Percentiles rank a stretch among this genome's conserved stretches.
These are phyloP conservation scores for Sternarchorhynchus goeldii DNA, from an alignment of 2,797 vertebrate genomes.

Conservation along the genomic window DNA sequence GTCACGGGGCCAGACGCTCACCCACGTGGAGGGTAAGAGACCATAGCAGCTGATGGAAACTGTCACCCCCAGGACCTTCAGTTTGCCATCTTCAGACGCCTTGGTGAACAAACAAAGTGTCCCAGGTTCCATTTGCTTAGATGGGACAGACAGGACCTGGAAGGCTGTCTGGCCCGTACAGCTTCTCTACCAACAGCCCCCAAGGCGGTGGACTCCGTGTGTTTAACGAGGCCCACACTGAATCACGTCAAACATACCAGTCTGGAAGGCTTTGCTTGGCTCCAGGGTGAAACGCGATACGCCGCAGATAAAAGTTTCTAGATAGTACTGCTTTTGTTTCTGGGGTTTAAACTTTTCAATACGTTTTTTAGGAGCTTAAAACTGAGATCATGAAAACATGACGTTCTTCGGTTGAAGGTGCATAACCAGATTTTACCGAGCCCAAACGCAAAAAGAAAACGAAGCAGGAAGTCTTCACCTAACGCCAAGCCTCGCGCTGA, in stretches of 20 bases:
- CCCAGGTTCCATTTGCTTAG: constrained; percentile 45
- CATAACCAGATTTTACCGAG: constrained; percentile 10
- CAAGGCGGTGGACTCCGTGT: background rate
- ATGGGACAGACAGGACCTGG: constrained; percentile 35
- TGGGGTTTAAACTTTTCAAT: constrained; percentile 19
- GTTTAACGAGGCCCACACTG: constrained; percentile 31
- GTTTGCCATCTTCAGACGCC: constrained; percentile 43
- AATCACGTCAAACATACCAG: constrained; percentile 35
- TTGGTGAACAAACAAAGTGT: constrained; percentile 50
- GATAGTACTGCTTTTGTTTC: constrained; percentile 33
- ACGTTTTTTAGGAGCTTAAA: background rate
- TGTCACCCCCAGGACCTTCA: constrained; percentile 14
- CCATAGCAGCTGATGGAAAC: constrained; percentile 46
- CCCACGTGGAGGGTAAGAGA: constrained; percentile 23
- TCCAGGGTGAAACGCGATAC: constrained; percentile 39
- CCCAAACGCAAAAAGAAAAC: background rate
- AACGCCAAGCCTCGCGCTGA: background rate
- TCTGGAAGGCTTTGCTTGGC: constrained; percentile 17
- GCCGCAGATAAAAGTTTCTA: constrained; percentile 26
- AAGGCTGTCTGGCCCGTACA: background rate
- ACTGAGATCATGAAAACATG: background rate
- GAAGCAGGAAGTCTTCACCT: background rate
- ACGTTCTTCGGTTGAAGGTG: background rate
- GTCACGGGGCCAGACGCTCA: constrained; percentile 3
- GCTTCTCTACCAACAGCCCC: background rate